A percentile compares a stretch with the other conserved stretches of the same genome.
Conservation (phyloP, 2,113 vertebrate species). For the Psittacus erithacus region DNA sequence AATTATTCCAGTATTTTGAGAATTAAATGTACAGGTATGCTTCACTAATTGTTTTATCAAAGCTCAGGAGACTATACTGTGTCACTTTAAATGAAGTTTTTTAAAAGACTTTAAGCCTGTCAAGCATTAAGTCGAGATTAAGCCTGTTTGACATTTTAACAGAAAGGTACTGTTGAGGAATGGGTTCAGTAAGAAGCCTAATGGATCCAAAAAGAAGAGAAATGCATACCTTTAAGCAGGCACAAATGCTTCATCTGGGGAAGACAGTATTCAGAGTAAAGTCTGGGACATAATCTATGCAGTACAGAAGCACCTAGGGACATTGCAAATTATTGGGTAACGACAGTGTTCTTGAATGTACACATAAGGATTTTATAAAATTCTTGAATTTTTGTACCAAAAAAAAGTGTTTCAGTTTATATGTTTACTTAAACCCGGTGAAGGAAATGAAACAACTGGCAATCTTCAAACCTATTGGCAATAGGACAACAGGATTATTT, state of each 20-base stretch:
- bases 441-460: background rate
- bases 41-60: background rate
- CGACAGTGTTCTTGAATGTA: background rate
- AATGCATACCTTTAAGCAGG: background rate
- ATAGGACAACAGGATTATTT: background rate
- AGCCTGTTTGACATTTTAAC: background rate
- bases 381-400: background rate
- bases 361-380: background rate
- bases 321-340: background rate
- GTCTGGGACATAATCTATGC: background rate
- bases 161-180: background rate
- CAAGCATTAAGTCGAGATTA: background rate
- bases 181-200: background rate
- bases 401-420: background rate
- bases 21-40: background rate
- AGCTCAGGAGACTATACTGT: background rate
- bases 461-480: background rate
- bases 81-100: background rate
- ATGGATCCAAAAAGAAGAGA: background rate
- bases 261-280: background rate
- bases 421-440: background rate
- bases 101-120: background rate
- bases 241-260: background rate
- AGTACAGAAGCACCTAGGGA: background rate
- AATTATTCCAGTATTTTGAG: background rate